Evolutionary conservation across 2,888 invertebrate genomes (phyloP), one percentile per base, ranked within the genome.

Genomic region (Sphinx pinastri): DNA sequence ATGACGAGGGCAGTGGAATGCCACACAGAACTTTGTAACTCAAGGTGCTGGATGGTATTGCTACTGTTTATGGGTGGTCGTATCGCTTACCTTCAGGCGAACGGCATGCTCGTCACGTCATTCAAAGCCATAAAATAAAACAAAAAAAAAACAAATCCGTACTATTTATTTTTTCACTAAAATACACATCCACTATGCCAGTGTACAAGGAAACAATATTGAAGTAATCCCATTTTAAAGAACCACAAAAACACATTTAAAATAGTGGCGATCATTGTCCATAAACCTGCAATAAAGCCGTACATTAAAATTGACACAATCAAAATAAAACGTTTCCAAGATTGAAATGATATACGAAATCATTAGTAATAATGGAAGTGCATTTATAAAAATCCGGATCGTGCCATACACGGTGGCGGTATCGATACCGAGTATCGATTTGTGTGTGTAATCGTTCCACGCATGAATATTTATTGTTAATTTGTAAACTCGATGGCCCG

Each of bases 401-500:
- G 75, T 75, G 71, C 74, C 79, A 76, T 79, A 82, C 80, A 75
- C 81, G 76, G 83, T 82, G 82, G 82, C 82, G 76, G 74, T 74
- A 81, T 81, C 81, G 78, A 79, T 80, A 77, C 75, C 67, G 54
- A 69, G 73, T 77, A 80, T 79, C 81, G 81, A 82, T 79, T 77
- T 77, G 78, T 75, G 71, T 79, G 75, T 78, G 83, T 86, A 87
- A 86, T 86, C 84, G 84, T 79, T 84, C 76, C 75, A 71, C 77
- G 79, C 87, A 90, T 92, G 89, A 92, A 90, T 91, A 92, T 92
- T 90, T 90, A 92, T 91, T 89, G 91, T 91, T 92, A 92, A 91
- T 92, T 91, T 91, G 89, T 90, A 89, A 87, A 83, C 83, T 74
- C 84, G 89, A 87, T 88, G 84, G 83, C 77, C 79, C 79, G 85